These are phyloP conservation scores for Orthosia gracilis DNA, from an alignment of 2,888 invertebrate species.

Conservation along the genomic window DNA sequence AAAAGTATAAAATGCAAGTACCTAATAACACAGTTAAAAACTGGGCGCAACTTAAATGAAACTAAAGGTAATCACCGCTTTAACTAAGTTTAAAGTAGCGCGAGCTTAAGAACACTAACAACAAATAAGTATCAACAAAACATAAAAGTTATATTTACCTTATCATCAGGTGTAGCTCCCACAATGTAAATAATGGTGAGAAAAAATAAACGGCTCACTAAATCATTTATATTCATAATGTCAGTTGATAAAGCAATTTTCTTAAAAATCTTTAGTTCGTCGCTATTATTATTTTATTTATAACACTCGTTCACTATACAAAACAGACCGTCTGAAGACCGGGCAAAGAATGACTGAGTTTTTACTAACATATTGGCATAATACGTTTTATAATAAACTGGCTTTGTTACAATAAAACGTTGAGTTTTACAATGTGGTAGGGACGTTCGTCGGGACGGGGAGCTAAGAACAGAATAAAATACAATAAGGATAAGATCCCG, in stretches of 20 bases:
- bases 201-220: slow-evolving; percentile 82
- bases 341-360: slow-evolving; percentile 72
- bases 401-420: slow-evolving; percentile 75
- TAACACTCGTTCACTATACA: slow-evolving; percentile 81
- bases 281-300: slow-evolving; percentile 74
- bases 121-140: slow-evolving; percentile 27
- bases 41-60: not conserved
- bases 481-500: slow-evolving; percentile 85
- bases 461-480: slow-evolving; percentile 87
- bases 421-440: slow-evolving; percentile 71
- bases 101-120: slow-evolving; percentile 1
- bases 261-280: slow-evolving; percentile 61
- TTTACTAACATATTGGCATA: slow-evolving; percentile 85
- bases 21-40: not conserved
- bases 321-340: slow-evolving; percentile 77
- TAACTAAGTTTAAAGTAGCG: slow-evolving; percentile 4
- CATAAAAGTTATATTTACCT: slow-evolving; percentile 78
- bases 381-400: slow-evolving; percentile 71
- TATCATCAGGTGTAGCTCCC: slow-evolving; percentile 80
- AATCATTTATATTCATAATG: slow-evolving; percentile 85
- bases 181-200: slow-evolving; percentile 81
- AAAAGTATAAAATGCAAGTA: not conserved
- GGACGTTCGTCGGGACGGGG: slow-evolving; percentile 84
- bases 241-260: slow-evolving; percentile 60
- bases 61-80: not conserved